Conservation (phyloP, 2,888 invertebrate species). For the Drosophila neonasuta region DNA sequence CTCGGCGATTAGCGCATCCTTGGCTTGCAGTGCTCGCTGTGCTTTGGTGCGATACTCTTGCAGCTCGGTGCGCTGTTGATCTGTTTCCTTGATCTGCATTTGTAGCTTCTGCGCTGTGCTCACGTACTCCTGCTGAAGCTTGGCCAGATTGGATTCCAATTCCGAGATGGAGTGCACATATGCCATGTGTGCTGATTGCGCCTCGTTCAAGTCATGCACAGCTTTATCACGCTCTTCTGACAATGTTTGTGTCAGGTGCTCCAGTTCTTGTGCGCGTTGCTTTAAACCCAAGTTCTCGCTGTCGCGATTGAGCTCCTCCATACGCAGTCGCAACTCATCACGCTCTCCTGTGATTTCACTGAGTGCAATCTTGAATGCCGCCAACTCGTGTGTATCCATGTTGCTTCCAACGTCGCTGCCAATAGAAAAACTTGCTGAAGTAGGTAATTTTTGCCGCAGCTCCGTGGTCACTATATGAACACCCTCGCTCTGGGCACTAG, state of each 20-base stretch:
- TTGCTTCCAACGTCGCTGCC: constrained; percentile 29
- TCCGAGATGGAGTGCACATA: constrained; percentile 81
- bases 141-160: constrained; percentile 80
- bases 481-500: constrained; percentile 60
- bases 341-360: constrained; percentile 77
- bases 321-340: constrained; percentile 74
- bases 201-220: constrained; percentile 61
- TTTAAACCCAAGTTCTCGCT: constrained; percentile 67
- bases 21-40: constrained; percentile 88
- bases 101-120: constrained; percentile 83
- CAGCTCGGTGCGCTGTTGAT: constrained; percentile 84
- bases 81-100: constrained; percentile 83
- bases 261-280: constrained; percentile 69
- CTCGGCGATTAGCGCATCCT: constrained; percentile 88
- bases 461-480: constrained; percentile 47
- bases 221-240: constrained; percentile 73
- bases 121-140: constrained; percentile 82
- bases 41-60: constrained; percentile 91
- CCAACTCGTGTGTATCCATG: constrained; percentile 70
- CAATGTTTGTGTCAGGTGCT: constrained; percentile 58
- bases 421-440: constrained; percentile 52
- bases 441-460: constrained; percentile 47
- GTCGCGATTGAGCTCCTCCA: constrained; percentile 68
- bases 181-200: constrained; percentile 63
- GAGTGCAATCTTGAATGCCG: constrained; percentile 78